A percentile compares a stretch with the other conserved stretches of the same genome.
Conservation (phyloP, 2,113 vertebrate species). For the Orientallactaga bullata region DNA sequence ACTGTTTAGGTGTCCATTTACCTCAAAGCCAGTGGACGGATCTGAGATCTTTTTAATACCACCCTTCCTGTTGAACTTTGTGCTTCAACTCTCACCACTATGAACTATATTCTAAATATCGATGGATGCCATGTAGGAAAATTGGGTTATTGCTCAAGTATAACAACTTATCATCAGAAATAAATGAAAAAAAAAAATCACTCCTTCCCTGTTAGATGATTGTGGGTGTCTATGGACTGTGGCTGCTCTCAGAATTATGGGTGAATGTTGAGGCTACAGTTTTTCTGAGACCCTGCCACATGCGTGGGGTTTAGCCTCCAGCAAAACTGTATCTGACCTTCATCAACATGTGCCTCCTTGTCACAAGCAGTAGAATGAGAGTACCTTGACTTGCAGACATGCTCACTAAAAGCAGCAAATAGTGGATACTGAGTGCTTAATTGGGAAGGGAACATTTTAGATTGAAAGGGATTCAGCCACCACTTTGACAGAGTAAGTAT, state of each 20-base stretch:
- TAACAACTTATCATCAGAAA: too few species aligned
- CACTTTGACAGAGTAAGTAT: conserved; percentile 60
- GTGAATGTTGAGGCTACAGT: conserved; percentile 28
- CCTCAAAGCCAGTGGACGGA: too few species aligned
- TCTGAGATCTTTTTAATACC: too few species aligned
- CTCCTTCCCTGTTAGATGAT: too few species aligned
- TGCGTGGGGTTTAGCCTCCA: conserved; percentile 69
- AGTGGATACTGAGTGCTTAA: conserved; percentile 81
- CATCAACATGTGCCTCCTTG: conserved; percentile 74
- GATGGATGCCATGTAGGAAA: too few species aligned
- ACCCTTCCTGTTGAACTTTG: too few species aligned
- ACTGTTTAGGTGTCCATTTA: too few species aligned
- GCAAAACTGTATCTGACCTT: conserved; percentile 71
- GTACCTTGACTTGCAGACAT: conserved; percentile 72
- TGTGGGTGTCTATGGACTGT: not conserved
- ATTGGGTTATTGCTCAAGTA: too few species aligned
- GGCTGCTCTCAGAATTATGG: conserved; percentile 41
- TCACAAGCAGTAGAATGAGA: conserved; percentile 71
- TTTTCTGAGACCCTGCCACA: conserved; percentile 65
- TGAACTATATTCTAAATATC: too few species aligned
- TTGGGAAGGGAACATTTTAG: conserved; percentile 73
- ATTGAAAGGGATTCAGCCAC: conserved; percentile 68
- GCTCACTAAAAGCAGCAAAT: conserved; percentile 75
- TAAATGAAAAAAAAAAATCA: too few species aligned
- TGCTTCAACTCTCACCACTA: too few species aligned